Evolutionary conservation across 2,888 invertebrate species (phyloP).

Genomic region (Laspeyria flexula): DNA sequence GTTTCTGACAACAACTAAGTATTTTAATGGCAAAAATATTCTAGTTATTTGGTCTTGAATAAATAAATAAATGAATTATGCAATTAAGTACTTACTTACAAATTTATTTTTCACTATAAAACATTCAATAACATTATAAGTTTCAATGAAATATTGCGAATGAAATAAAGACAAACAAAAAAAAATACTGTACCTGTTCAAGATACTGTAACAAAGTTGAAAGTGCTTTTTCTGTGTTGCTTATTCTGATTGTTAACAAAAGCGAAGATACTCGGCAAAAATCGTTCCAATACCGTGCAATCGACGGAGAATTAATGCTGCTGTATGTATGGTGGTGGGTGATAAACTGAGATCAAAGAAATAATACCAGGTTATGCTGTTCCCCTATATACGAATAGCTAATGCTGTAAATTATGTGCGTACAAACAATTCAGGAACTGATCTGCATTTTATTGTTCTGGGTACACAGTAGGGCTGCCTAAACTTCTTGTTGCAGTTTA

Average conservation of each 20-base stretch:
- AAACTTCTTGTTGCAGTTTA: slow-evolving; percentile 10
- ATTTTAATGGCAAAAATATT: no score
- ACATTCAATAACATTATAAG: no score
- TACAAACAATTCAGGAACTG: slow-evolving; percentile 34
- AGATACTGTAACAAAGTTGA: not conserved
- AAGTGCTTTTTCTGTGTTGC: not conserved
- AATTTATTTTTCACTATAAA: no score
- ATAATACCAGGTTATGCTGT: slow-evolving; percentile 15
- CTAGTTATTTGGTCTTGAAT: no score
- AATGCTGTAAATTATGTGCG: slow-evolving; percentile 31
- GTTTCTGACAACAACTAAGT: no score
- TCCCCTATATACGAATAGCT: slow-evolving; percentile 14
- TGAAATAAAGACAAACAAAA: no score
- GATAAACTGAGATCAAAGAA: slow-evolving; percentile 35
- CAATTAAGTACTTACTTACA: no score
- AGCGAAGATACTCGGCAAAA: slow-evolving; percentile 12
- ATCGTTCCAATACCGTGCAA: slow-evolving; percentile 10
- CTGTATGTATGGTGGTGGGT: slow-evolving; percentile 16
- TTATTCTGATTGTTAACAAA: slow-evolving; percentile 15
- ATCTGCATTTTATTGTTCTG: slow-evolving; percentile 39
- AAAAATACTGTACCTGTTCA: not conserved
- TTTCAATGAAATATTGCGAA: no score
- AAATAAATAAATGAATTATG: no score
- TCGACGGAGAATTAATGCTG: slow-evolving; percentile 22
- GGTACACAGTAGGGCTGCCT: slow-evolving; percentile 10